These are phyloP conservation scores for Gobius niger DNA, from an alignment of 2,113 vertebrate species.

Conservation along the genomic window DNA sequence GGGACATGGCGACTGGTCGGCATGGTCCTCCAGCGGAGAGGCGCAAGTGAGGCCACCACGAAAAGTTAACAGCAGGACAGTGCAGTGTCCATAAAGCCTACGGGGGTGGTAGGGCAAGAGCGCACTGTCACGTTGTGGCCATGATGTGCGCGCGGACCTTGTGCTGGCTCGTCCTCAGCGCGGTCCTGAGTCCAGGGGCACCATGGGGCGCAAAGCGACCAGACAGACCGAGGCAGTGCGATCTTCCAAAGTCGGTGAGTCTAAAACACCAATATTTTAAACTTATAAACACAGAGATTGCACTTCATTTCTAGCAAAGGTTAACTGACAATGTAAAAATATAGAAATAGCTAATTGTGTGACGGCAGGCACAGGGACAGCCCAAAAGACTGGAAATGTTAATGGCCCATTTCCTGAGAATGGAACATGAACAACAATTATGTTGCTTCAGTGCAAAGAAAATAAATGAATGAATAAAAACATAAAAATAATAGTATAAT, in stretches of 20 bases:
- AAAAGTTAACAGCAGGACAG: constrained; percentile 5
- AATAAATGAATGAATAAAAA: too few relatives aligned
- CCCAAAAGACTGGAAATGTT: too few relatives aligned
- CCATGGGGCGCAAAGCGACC: constrained; percentile 65
- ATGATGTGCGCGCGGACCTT: constrained; percentile 70
- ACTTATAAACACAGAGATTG: too few relatives aligned
- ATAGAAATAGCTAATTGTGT: too few relatives aligned
- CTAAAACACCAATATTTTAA: too few relatives aligned
- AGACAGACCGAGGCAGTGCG: constrained; percentile 76
- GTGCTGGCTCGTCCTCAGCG: constrained; percentile 74
- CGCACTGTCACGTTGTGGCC: constrained; percentile 58
- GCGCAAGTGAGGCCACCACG: constrained; percentile 68
- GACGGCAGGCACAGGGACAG: too few relatives aligned
- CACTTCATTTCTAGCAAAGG: too few relatives aligned
- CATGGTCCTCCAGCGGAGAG: constrained; percentile 61
- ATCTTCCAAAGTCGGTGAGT: constrained; percentile 80
- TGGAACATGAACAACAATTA: too few relatives aligned
- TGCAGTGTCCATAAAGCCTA: neutral
- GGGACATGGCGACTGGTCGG: constrained; percentile 65
- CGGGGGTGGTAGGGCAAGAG: constrained; percentile 17
- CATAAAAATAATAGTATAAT: too few relatives aligned
- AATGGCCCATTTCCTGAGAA: too few relatives aligned
- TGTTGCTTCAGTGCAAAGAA: too few relatives aligned
- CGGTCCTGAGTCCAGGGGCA: constrained; percentile 72
- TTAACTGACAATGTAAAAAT: too few relatives aligned